phyloP scores from a whole-genome alignment of 2,113 vertebrate species.

The Enhydra lutris region DNA sequence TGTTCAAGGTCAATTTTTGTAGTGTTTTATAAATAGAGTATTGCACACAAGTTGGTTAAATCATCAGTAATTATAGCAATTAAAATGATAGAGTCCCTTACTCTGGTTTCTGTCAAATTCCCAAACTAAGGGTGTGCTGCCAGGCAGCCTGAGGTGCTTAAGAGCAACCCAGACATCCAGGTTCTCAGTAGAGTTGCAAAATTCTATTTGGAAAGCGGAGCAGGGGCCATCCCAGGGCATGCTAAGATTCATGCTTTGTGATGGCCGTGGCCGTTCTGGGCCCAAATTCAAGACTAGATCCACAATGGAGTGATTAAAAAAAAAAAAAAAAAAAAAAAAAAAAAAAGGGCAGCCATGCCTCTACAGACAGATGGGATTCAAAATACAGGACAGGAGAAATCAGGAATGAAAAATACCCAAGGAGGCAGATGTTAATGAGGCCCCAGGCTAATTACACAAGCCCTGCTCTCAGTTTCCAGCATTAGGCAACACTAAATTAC shows the following conservation, averaged over 20 bases:
- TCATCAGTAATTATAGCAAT: not conserved
- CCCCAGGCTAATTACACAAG: conserved; percentile 1
- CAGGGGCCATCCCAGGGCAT: not conserved
- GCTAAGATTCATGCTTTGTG: not conserved
- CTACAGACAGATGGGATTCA: not conserved
- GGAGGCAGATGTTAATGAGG: conserved; percentile 36
- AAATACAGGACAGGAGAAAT: conserved; percentile 2
- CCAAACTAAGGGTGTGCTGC: not conserved
- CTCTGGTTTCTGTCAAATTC: not conserved
- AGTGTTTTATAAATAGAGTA: not conserved
- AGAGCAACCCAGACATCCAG: not conserved
- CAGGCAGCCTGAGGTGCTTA: not conserved
- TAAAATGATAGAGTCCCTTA: not conserved
- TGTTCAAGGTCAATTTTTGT: not conserved
- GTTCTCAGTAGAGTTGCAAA: not conserved
- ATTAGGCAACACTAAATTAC: conserved; percentile 39
- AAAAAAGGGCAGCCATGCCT: not conserved
- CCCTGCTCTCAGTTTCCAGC: not conserved
- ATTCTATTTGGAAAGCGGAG: not conserved
- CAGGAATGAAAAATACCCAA: conserved; percentile 35
- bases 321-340: not conserved
- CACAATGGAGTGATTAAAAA: not conserved
- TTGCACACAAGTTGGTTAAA: not conserved
- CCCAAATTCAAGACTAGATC: not conserved
- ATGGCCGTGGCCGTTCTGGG: not conserved